Evolutionary conservation across 2,113 vertebrate species (phyloP).

Genomic region (Elaphurus davidianus): DNA sequence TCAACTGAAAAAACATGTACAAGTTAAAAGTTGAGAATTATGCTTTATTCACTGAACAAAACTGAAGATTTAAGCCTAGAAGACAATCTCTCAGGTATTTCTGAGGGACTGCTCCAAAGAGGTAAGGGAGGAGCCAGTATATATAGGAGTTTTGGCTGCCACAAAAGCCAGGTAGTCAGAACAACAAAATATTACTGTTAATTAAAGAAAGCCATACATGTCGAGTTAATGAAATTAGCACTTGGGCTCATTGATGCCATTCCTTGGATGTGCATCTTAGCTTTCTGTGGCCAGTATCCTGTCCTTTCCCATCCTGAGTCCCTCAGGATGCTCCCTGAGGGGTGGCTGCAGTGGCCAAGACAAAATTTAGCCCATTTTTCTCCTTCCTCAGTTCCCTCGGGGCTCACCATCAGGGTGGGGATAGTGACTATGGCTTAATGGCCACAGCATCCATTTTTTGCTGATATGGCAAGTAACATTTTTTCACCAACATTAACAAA

Average conservation of each 20-base stretch:
- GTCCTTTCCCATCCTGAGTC: not conserved
- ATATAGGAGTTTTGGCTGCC: not conserved
- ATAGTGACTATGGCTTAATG: not conserved
- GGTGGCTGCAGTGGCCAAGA: not conserved
- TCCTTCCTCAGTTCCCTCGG: not conserved
- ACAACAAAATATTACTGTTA: not conserved
- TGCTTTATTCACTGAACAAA: not conserved
- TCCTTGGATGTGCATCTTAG: not conserved
- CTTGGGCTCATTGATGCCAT: not conserved
- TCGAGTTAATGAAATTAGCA: not conserved
- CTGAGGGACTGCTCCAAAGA: not conserved
- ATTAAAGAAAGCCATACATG: not conserved
- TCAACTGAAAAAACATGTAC: not conserved
- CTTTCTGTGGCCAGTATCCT: not conserved
- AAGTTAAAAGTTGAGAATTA: not conserved
- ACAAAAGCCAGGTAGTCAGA: not conserved
- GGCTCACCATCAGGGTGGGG: not conserved
- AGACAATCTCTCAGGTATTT: not conserved
- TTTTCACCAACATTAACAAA: not conserved
- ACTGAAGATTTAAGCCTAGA: not conserved
- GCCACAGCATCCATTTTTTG: not conserved
- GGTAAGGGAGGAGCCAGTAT: not conserved
- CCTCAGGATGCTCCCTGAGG: not conserved
- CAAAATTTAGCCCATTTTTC: not conserved
- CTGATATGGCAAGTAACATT: not conserved